Conservation (phyloP, 2,888 invertebrate species). For the Andrena praecox region DNA sequence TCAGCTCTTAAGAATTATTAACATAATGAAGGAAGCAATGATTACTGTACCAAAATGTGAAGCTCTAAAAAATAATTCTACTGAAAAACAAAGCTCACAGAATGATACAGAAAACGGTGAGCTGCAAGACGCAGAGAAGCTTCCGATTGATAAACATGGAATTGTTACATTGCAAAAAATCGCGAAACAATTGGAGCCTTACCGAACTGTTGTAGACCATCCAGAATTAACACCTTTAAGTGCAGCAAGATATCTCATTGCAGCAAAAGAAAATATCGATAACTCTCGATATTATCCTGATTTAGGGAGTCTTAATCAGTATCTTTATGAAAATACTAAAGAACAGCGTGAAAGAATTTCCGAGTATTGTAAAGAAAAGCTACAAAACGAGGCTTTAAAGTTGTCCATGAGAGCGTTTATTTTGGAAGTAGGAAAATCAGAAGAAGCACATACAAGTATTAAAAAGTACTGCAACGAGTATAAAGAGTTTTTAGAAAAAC, state of each 20-base stretch:
- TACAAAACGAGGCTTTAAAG: background rate
- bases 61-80: background rate
- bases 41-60: conserved; percentile 5
- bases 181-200: conserved; percentile 12
- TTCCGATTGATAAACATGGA: conserved; percentile 10
- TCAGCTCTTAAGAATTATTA: conserved; percentile 14
- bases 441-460: background rate
- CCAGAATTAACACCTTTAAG: conserved; percentile 3
- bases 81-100: background rate
- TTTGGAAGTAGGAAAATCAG: conserved; percentile 1
- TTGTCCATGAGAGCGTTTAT: background rate
- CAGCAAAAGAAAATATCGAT: background rate
- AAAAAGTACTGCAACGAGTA: conserved; percentile 4
- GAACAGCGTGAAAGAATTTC: background rate
- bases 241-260: conserved; percentile 15
- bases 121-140: background rate
- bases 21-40: background rate
- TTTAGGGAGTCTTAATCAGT: conserved; percentile 4
- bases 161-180: conserved; percentile 18
- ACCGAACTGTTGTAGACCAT: background rate
- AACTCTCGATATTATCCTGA: background rate
- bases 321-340: background rate
- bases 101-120: background rate
- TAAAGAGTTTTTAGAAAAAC: conserved; percentile 1
- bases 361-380: background rate